phyloP scores from a whole-genome alignment of 2,888 invertebrate species.

The Gisinianus flammeolus region DNA sequence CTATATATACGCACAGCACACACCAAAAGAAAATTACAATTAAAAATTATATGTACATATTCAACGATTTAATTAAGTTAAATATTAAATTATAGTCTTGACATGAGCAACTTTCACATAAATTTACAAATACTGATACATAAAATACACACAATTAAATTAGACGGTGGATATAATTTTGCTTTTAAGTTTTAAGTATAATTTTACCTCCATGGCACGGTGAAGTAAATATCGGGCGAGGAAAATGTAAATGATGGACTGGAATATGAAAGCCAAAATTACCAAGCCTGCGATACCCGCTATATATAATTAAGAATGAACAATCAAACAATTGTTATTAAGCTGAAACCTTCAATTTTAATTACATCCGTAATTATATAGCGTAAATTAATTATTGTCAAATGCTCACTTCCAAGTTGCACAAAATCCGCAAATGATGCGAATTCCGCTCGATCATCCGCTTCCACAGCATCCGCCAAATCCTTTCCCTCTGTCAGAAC shows the following conservation, averaged over 20 bases:
- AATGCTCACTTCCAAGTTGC: conserved; percentile 26
- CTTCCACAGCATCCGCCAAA: background rate
- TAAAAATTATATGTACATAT: no score
- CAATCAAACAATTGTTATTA: no score
- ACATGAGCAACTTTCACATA: no score
- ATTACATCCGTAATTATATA: background rate
- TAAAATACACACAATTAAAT: no score
- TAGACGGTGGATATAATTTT: no score
- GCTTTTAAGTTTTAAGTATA: no score
- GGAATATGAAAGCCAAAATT: conserved; percentile 37
- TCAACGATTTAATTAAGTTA: no score
- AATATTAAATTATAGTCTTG: no score
- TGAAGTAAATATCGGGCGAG: conserved; percentile 36
- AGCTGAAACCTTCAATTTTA: background rate
- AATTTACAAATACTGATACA: no score
- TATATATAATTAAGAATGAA: conserved; percentile 23
- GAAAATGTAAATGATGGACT: conserved; percentile 33
- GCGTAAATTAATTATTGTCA: background rate
- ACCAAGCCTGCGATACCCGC: conserved; percentile 47
- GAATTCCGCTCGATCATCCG: conserved; percentile 31
- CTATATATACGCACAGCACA: no score
- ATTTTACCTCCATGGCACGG: conserved; percentile 40
- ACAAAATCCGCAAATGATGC: conserved; percentile 35
- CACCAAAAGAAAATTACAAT: no score
- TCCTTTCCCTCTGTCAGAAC: conserved; percentile 40